These are phyloP conservation scores for Folsomia candida DNA, from an alignment of 2,888 invertebrate species.

Conservation along the genomic window DNA sequence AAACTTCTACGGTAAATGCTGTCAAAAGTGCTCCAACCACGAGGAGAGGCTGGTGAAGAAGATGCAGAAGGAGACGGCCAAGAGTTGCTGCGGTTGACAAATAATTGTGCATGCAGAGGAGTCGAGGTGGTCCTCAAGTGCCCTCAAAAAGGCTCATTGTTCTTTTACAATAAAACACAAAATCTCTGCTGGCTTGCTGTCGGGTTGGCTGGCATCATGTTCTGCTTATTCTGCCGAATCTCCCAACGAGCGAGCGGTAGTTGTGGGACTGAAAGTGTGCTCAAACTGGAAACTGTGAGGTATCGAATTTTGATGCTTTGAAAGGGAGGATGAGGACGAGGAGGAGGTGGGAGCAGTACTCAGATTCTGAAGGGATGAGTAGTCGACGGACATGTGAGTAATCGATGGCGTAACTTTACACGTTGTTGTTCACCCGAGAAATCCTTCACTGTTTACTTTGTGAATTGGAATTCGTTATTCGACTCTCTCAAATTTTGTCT, in stretches of 20 bases:
- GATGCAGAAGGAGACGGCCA: background rate
- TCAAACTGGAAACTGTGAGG: too few relatives aligned
- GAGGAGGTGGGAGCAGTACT: too few relatives aligned
- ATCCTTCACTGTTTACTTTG: constrained; percentile 3
- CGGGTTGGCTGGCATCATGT: too few relatives aligned
- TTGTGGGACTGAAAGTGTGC: background rate
- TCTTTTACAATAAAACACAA: too few relatives aligned
- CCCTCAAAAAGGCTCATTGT: background rate
- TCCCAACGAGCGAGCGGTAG: background rate
- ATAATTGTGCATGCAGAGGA: background rate
- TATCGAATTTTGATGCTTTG: background rate
- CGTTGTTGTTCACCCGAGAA: background rate
- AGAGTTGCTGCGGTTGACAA: background rate
- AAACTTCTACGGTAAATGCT: too few relatives aligned
- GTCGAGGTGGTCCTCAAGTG: background rate
- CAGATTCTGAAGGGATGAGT: too few relatives aligned
- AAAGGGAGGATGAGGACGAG: too few relatives aligned
- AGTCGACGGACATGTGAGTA: background rate
- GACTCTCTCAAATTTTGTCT: background rate
- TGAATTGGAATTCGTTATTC: background rate
- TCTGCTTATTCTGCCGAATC: too few relatives aligned
- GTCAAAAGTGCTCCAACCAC: too few relatives aligned
- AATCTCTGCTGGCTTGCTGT: too few relatives aligned
- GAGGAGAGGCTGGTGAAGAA: background rate
- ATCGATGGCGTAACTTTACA: constrained; percentile 2